Percentiles rank a stretch among this genome's conserved stretches.
phyloP scores from a whole-genome alignment of 2,113 vertebrate genomes.

The Mormyrus lacerda region DNA sequence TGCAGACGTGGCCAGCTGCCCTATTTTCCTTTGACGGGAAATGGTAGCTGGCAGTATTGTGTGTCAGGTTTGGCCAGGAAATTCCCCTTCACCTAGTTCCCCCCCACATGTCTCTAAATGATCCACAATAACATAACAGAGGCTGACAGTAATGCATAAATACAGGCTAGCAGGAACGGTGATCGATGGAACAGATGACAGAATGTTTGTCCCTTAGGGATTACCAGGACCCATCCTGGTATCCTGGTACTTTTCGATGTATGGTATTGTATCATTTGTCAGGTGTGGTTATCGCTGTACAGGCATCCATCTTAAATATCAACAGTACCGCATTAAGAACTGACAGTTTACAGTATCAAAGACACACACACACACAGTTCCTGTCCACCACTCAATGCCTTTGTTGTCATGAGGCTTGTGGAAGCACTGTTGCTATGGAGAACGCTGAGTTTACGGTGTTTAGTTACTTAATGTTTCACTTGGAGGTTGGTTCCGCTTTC shows the following conservation, averaged over 20 bases:
- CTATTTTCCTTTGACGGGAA: neutral
- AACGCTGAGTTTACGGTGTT: conserved; percentile 35
- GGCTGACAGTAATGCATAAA: neutral
- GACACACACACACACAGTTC: neutral
- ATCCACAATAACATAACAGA: neutral
- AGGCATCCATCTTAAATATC: neutral
- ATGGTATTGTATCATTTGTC: neutral
- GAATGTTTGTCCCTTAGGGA: neutral
- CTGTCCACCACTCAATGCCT: neutral
- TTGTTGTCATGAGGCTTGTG: neutral
- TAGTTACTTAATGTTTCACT: conserved; percentile 43
- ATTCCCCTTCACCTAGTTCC: neutral
- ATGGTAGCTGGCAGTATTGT: neutral
- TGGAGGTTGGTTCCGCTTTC: conserved; percentile 23
- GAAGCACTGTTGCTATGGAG: conserved; percentile 28
- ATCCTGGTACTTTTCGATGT: neutral
- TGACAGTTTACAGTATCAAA: neutral
- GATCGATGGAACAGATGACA: neutral
- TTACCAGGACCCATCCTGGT: neutral
- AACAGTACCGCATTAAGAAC: neutral
- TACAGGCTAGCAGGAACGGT: neutral
- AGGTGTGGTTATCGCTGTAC: neutral
- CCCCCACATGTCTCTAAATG: neutral
- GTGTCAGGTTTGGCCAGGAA: neutral
- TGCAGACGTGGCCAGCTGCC: neutral